phyloP scores from a whole-genome alignment of 2,888 invertebrate genomes.

The Drosophila planitibia region DNA sequence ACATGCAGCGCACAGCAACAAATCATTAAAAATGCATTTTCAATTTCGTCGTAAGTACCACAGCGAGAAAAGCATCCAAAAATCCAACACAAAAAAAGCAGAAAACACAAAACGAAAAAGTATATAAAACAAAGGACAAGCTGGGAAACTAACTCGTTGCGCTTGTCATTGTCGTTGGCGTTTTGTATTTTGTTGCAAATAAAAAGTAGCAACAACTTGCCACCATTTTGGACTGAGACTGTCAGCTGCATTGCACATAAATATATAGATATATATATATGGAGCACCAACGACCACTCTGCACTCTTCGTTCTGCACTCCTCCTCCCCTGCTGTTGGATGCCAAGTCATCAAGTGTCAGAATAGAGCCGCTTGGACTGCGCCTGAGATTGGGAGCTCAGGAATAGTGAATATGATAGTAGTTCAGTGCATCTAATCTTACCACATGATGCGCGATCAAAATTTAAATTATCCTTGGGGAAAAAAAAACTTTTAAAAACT shows the following conservation, averaged over 20 bases:
- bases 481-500: neutral
- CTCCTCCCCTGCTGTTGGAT: slow-evolving; percentile 6
- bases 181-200: slow-evolving; percentile 63
- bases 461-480: neutral
- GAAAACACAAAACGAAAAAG: slow-evolving; percentile 9
- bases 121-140: slow-evolving; percentile 36
- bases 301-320: slow-evolving; percentile 13
- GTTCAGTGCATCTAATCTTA: slow-evolving; percentile 7
- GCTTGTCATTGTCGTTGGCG: slow-evolving; percentile 56
- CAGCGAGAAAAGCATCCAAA: slow-evolving; percentile 17
- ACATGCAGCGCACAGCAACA: slow-evolving; percentile 64
- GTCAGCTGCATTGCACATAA: slow-evolving; percentile 42
- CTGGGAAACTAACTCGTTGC: slow-evolving; percentile 50
- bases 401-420: neutral
- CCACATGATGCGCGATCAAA: neutral
- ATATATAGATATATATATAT: slow-evolving; percentile 10
- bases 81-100: slow-evolving; percentile 18
- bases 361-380: slow-evolving; percentile 11
- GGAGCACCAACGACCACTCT: slow-evolving; percentile 28
- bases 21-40: slow-evolving; percentile 79
- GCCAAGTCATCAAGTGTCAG: slow-evolving; percentile 39
- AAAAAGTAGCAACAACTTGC: slow-evolving; percentile 57
- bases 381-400: slow-evolving; percentile 2
- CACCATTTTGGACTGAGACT: slow-evolving; percentile 46
- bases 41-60: slow-evolving; percentile 69